A percentile compares a stretch with the other conserved stretches of the same genome.
Conservation (phyloP, 1,140 invertebrate genomes). For the Adelges cooleyi region DNA sequence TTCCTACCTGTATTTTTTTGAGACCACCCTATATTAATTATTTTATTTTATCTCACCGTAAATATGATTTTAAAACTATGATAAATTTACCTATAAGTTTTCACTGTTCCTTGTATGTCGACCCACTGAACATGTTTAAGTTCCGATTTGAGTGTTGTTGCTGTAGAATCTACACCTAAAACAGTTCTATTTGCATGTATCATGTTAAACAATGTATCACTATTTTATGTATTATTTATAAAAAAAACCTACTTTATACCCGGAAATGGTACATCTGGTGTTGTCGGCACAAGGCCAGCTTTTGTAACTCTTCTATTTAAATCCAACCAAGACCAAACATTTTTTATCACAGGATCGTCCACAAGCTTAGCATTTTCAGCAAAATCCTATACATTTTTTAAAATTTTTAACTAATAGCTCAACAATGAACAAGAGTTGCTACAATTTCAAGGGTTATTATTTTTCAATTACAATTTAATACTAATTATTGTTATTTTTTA, state of each 20-base stretch:
- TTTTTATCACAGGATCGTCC: slow-evolving; percentile 48
- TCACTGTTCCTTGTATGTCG: slow-evolving; percentile 39
- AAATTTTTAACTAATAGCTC: no score
- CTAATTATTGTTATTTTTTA: no score
- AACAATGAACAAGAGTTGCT: no score
- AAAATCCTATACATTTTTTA: slow-evolving; percentile 39
- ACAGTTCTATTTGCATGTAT: slow-evolving; percentile 39
- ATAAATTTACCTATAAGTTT: slow-evolving; percentile 45
- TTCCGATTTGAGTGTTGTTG: slow-evolving; percentile 44
- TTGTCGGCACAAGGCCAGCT: slow-evolving; percentile 47
- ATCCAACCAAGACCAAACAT: slow-evolving; percentile 63
- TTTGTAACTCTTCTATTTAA: slow-evolving; percentile 57
- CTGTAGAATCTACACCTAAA: slow-evolving; percentile 43
- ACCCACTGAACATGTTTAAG: slow-evolving; percentile 42
- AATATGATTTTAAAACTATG: not conserved
- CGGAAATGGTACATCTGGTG: slow-evolving; percentile 50
- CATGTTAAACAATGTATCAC: slow-evolving; percentile 1
- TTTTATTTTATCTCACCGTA: no score
- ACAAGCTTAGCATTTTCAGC: slow-evolving; percentile 55
- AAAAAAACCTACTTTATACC: slow-evolving; percentile 42
- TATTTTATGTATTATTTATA: not conserved
- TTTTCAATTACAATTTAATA: no score
- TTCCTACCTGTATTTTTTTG: no score
- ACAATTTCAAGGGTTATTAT: no score
- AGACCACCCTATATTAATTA: no score